phyloP scores from a whole-genome alignment of 37 sponge, comb jelly and placozoan species.

The Dysidea cf. avara region DNA sequence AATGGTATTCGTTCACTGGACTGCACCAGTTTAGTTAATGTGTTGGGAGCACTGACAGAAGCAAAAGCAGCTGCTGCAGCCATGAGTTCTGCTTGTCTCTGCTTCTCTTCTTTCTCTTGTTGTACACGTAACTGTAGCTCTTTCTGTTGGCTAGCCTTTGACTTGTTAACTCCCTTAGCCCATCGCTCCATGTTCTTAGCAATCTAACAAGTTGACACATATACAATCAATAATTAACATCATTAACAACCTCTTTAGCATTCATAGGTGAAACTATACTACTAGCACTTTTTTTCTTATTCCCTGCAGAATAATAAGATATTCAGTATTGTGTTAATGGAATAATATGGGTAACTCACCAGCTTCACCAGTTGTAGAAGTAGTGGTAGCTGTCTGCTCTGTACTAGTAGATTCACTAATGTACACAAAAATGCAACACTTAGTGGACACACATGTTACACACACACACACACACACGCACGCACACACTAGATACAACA shows the following conservation, averaged over 20 bases:
- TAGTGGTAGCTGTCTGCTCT: background rate
- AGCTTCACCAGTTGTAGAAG: conserved; percentile 5
- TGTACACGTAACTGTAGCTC: background rate
- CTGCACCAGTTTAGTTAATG: background rate
- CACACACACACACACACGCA: conserved; percentile 35
- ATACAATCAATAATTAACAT: conserved; percentile 8
- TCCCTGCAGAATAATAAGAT: conserved; percentile 4
- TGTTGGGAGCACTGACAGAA: background rate
- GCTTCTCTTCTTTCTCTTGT: conserved; percentile 14
- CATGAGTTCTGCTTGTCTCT: conserved; percentile 16
- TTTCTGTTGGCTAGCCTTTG: conserved; percentile 47
- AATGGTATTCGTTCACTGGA: background rate
- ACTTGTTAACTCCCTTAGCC: conserved; percentile 90
- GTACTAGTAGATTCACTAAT: background rate
- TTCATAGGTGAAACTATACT: conserved; percentile 39
- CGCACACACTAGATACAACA: background rate
- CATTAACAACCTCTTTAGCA: conserved; percentile 65
- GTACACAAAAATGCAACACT: background rate
- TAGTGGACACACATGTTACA: background rate
- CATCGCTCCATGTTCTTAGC: conserved; percentile 97
- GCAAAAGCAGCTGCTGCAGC: conserved; percentile 18
- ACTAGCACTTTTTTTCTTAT: conserved; percentile 49
- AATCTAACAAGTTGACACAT: conserved; percentile 52
- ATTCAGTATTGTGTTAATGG: too few relatives aligned
- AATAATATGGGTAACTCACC: too few relatives aligned